phyloP scores from a whole-genome alignment of 1,140 invertebrate species.

The Zaprionus ghesquierei region DNA sequence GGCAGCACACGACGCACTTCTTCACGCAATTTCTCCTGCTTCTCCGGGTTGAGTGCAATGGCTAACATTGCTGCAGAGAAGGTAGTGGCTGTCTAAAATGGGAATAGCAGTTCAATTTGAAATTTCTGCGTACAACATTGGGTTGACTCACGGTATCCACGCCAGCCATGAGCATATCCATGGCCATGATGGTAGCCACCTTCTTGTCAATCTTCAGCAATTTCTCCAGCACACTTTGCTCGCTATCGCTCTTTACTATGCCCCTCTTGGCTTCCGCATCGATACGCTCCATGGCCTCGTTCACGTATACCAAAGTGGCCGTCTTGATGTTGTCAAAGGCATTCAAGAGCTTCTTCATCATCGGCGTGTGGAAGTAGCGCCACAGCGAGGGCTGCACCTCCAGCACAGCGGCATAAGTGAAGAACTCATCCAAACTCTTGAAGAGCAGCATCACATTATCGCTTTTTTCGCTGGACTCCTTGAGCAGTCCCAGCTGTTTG shows the following conservation, averaged over 20 bases:
- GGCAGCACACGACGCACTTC: constrained; percentile 85
- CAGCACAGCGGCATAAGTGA: constrained; percentile 84
- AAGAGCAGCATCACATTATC: constrained; percentile 85
- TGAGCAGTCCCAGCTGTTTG: constrained; percentile 85
- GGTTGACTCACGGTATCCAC: constrained; percentile 64
- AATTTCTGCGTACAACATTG: background rate
- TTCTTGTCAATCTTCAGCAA: constrained; percentile 82
- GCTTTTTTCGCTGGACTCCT: constrained; percentile 70
- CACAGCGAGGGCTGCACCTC: constrained; percentile 86
- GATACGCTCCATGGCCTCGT: constrained; percentile 64
- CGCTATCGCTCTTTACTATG: constrained; percentile 38
- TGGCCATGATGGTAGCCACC: constrained; percentile 80
- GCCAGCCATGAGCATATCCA: constrained; percentile 76
- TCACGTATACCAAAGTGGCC: constrained; percentile 44
- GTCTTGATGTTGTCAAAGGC: constrained; percentile 70
- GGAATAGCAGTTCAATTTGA: background rate
- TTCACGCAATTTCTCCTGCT: constrained; percentile 86
- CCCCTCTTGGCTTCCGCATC: constrained; percentile 53
- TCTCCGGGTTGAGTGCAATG: constrained; percentile 87
- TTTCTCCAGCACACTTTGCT: constrained; percentile 73
- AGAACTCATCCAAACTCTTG: constrained; percentile 85
- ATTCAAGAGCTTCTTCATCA: constrained; percentile 84
- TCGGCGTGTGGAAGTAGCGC: constrained; percentile 85
- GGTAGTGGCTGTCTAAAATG: constrained; percentile 50
- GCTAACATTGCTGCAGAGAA: constrained; percentile 39